Evolutionary conservation across 2,888 invertebrate species (phyloP).

Genomic region (Holacanthella duospinosa): DNA sequence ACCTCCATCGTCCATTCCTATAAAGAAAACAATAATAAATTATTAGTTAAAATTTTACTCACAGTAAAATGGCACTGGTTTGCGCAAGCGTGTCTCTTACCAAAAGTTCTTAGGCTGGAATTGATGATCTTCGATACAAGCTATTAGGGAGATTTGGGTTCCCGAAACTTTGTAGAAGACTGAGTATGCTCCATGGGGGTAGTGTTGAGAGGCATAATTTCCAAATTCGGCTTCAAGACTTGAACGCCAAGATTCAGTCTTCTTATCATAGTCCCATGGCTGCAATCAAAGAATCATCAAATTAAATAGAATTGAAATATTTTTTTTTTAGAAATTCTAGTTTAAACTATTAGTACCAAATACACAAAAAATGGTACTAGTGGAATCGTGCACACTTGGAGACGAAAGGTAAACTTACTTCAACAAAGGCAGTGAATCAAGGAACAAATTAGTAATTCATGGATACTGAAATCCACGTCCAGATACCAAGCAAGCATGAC

Average conservation of each 20-base stretch:
- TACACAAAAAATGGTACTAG: not conserved
- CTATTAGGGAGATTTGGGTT: conserved; percentile 67
- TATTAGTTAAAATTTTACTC: not conserved
- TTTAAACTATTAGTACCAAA: too few relatives aligned
- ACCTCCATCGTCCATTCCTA: conserved; percentile 97
- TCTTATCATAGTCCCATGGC: conserved; percentile 48
- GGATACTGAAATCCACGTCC: too few relatives aligned
- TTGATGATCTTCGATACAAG: conserved; percentile 97
- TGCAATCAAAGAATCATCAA: conserved; percentile 20
- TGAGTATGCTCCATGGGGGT: conserved; percentile 71
- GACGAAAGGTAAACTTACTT: too few relatives aligned
- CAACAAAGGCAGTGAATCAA: too few relatives aligned
- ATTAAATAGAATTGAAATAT: conserved; percentile 35
- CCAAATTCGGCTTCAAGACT: conserved; percentile 82
- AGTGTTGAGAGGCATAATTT: conserved; percentile 84
- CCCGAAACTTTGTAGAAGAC: conserved; percentile 49
- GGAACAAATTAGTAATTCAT: too few relatives aligned
- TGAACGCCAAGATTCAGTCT: conserved; percentile 77
- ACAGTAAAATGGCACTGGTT: not conserved
- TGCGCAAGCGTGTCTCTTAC: conserved; percentile 40
- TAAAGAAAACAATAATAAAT: conserved; percentile 14
- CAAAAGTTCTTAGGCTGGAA: conserved; percentile 82
- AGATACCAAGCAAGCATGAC: too few relatives aligned
- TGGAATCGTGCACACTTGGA: too few relatives aligned
- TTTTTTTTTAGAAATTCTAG: not conserved